These are phyloP conservation scores for Nothobranchius kuhntae DNA, from an alignment of 2,113 vertebrate species.

Conservation along the genomic window DNA sequence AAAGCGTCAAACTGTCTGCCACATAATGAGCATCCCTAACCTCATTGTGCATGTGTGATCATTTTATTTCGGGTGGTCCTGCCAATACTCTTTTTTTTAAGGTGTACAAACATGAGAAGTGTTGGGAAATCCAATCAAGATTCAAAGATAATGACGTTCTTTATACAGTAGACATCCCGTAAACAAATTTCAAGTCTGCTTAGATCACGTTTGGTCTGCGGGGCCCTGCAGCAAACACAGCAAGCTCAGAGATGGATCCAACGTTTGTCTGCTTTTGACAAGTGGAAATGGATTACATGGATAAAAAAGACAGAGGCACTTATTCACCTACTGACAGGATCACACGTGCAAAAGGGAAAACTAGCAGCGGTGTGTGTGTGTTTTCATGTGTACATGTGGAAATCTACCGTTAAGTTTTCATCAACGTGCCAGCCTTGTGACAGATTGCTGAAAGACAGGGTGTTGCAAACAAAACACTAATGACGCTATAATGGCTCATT, in stretches of 20 bases:
- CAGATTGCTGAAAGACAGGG: constrained; percentile 61
- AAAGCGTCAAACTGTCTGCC: constrained; percentile 59
- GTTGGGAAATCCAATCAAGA: constrained; percentile 61
- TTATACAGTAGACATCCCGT: constrained; percentile 41
- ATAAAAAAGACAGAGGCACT: constrained; percentile 25
- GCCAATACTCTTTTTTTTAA: constrained; percentile 49
- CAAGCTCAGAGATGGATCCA: constrained; percentile 18
- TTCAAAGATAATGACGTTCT: constrained; percentile 65
- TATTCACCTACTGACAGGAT: constrained; percentile 10
- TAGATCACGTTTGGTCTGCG: constrained; percentile 39
- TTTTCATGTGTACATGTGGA: background rate
- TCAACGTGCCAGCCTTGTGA: constrained; percentile 50
- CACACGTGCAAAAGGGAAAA: constrained; percentile 20
- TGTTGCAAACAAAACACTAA: constrained; percentile 71
- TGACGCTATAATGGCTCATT: constrained; percentile 76
- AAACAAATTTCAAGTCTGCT: constrained; percentile 64
- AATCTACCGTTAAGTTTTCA: constrained; percentile 49
- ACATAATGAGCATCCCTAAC: constrained; percentile 57
- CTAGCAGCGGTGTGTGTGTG: constrained; percentile 5
- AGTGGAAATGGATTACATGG: constrained; percentile 35
- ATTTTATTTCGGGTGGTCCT: constrained; percentile 64
- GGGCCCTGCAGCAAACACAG: constrained; percentile 21
- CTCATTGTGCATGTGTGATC: constrained; percentile 48
- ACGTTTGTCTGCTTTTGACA: constrained; percentile 29
- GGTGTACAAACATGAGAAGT: constrained; percentile 55